Percentiles rank a stretch among this genome's conserved stretches.
Evolutionary conservation across 1,140 invertebrate species (phyloP).

Genomic region (Chymomyza costata): DNA sequence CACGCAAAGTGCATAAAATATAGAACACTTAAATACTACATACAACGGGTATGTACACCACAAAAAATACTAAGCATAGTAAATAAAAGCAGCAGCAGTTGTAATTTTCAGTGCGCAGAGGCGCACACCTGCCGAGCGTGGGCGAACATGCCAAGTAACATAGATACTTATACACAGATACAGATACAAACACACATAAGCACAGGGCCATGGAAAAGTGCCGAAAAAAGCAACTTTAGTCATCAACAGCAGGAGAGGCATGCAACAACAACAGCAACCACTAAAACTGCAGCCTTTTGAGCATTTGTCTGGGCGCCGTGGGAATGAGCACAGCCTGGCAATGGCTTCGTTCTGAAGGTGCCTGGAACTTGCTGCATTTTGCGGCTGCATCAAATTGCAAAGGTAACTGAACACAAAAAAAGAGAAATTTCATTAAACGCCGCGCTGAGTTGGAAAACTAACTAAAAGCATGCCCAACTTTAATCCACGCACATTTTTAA

Average conservation of each 20-base stretch:
- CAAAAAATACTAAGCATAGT: no score
- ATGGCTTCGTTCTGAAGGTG: background rate
- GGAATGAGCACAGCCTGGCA: constrained; percentile 1
- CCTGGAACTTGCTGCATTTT: background rate
- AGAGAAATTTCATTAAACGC: constrained; percentile 59
- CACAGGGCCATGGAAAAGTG: no score
- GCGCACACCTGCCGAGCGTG: constrained; percentile 33
- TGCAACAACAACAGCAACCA: no score
- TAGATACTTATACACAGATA: no score
- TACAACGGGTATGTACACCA: no score
- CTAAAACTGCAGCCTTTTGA: constrained; percentile 37
- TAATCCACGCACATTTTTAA: constrained; percentile 51
- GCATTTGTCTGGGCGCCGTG: constrained; percentile 28
- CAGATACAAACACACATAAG: no score
- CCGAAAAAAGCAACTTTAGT: constrained; percentile 27
- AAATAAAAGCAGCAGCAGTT: constrained; percentile 20
- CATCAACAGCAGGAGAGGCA: background rate
- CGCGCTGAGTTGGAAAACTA: constrained; percentile 32
- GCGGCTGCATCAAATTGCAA: background rate
- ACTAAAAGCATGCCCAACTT: constrained; percentile 55
- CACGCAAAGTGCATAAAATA: constrained; percentile 70
- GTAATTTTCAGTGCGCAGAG: constrained; percentile 31
- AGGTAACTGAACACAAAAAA: constrained; percentile 10
- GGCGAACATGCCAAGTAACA: no score
- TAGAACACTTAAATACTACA: no score